These are phyloP conservation scores for Eurystomus glaucurus DNA, from an alignment of 2,797 vertebrate species.

Conservation along the genomic window DNA sequence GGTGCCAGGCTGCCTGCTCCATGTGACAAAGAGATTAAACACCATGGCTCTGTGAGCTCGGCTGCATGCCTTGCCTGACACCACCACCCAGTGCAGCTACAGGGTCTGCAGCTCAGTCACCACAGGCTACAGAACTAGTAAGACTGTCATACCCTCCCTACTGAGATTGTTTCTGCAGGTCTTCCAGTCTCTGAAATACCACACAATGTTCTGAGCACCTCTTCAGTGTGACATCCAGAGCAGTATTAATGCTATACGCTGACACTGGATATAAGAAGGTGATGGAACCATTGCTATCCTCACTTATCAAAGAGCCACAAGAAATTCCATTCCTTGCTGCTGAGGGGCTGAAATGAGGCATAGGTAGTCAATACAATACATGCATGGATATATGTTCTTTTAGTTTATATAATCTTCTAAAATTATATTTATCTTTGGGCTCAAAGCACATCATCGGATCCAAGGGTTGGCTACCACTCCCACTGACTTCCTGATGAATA, in stretches of 20 bases:
- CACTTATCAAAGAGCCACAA: background rate
- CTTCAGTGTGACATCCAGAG: background rate
- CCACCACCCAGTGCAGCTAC: conserved; percentile 13
- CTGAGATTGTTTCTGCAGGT: background rate
- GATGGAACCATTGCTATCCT: background rate
- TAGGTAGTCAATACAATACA: background rate
- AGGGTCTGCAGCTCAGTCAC: background rate
- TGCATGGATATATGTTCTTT: background rate
- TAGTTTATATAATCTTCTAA: background rate
- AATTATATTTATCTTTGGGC: background rate
- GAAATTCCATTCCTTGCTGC: background rate
- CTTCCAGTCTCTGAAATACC: background rate
- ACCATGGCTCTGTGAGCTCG: background rate
- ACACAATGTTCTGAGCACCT: background rate
- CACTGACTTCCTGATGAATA: background rate
- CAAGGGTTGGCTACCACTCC: background rate
- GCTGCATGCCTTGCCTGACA: conserved; percentile 50
- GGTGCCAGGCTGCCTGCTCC: conserved; percentile 71
- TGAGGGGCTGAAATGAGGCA: background rate
- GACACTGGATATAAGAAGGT: fast-evolving
- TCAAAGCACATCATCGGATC: background rate
- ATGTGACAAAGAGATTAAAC: conserved; percentile 63
- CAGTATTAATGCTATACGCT: background rate
- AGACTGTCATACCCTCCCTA: background rate
- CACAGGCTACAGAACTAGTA: background rate